Evolutionary conservation across 1,140 invertebrate species (phyloP), one percentile per base, ranked within the genome.

Genomic region (Dreissena polymorpha): DNA sequence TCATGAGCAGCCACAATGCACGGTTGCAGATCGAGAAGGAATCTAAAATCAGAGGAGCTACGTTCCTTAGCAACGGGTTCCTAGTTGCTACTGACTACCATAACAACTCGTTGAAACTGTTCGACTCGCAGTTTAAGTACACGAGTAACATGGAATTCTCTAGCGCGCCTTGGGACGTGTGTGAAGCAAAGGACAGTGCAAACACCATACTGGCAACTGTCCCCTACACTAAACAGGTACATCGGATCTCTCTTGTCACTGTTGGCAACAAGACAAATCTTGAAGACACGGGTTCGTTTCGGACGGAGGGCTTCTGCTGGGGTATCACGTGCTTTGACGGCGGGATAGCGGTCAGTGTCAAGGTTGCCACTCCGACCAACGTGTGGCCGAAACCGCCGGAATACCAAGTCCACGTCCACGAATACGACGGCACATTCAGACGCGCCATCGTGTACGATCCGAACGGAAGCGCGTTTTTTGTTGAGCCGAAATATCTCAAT

Each of bases 101-200:
- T 39, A 82, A 82, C 49, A 82, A 82, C 51, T 72, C 67, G 51
- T 49, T 82, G 39, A 82, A 82, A 74, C 71, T 82, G 8, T 82
- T 73, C 27, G 71, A 64, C 53, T 49, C 79, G 18, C 53, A 68
- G 12, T 73, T 74, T 68, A 25, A 53, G 65, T 82, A 72, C 39
- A 49, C 73, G 10, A 27, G 57, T 5, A 70, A 73, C 18, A 16
- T 68, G 1, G 79, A 82, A 51, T 25, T 82, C 12, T 63, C 60
- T 21, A 82, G 79, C 69, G 79, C 79, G 39, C 79, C 79, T 0
- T 82, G 79, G 79, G 79, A 82, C 65, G 79, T 82, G 29, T 82
- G 79, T 65, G 63, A 49, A 21, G 69, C 55, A 18, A 16, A 69
- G 13, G 63, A 73, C 18, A 39, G 50, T 12, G 27, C 53, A 64